phyloP scores from a whole-genome alignment of 2,888 invertebrate genomes.

The Spodoptera exigua region DNA sequence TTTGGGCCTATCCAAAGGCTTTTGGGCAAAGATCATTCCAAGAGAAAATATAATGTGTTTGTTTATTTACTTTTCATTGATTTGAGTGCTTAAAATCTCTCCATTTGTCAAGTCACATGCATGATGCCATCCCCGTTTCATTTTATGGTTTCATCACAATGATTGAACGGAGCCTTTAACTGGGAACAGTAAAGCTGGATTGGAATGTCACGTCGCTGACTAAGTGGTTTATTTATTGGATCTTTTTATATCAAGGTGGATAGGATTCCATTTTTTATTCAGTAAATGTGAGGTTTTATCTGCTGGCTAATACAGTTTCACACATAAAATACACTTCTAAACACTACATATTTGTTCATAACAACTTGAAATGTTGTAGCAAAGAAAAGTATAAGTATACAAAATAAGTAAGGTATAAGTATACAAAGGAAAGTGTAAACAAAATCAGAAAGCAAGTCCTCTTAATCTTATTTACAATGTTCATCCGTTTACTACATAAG shows the following conservation, averaged over 20 bases:
- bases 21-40: no score
- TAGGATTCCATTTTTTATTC: no score
- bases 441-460: conserved; percentile 32
- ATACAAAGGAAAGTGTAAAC: conserved; percentile 28
- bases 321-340: no score
- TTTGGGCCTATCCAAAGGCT: no score
- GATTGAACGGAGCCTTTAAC: conserved; percentile 40
- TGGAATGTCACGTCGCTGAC: conserved; percentile 50
- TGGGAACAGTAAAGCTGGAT: conserved; percentile 46
- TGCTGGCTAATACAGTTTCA: no score
- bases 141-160: conserved; percentile 48
- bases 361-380: not conserved
- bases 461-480: conserved; percentile 47
- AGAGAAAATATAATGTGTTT: not conserved
- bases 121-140: conserved; percentile 20
- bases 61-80: no score
- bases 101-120: conserved; percentile 10
- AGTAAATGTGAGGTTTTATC: no score
- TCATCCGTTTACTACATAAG: conserved; percentile 36
- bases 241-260: conserved; percentile 15
- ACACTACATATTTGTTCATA: not conserved
- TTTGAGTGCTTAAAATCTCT: conserved; percentile 1
- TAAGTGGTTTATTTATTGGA: conserved; percentile 38
- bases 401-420: not conserved
- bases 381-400: conserved; percentile 4